Conservation (phyloP, 53 echinoderm and acorn worm genomes). For the Luidia sarsii region DNA sequence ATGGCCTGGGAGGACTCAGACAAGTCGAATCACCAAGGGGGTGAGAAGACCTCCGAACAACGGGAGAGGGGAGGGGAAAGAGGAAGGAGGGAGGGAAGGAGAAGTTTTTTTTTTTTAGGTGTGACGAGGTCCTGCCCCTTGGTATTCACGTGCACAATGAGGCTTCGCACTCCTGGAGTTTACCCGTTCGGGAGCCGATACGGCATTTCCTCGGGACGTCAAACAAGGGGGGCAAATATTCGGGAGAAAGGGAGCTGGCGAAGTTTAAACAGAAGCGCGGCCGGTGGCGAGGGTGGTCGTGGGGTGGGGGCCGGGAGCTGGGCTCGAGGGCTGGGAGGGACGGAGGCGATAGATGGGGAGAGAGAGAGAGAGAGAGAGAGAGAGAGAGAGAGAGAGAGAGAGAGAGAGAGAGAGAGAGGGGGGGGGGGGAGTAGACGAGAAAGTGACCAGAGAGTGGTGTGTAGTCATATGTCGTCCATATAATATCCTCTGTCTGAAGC, state of each 20-base stretch:
- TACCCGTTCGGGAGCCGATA: constrained; percentile 44
- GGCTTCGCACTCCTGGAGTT: constrained; percentile 40
- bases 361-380: too few species aligned
- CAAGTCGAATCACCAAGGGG: not conserved
- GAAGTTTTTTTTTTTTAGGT: too few species aligned
- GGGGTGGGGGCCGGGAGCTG: not conserved
- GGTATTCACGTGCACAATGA: constrained; percentile 18
- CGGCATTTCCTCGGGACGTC: constrained; percentile 35
- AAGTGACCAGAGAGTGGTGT: too few species aligned
- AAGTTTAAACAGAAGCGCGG: constrained; percentile 15
- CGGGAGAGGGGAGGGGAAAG: too few species aligned
- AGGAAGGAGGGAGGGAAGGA: too few species aligned
- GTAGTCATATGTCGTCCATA: too few species aligned
- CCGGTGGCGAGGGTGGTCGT: not conserved
- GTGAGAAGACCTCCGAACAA: not conserved
- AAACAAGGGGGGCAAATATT: constrained; percentile 24
- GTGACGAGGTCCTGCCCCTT: too few species aligned
- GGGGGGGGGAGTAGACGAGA: not conserved
- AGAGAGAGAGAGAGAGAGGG: not conserved
- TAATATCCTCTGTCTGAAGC: too few species aligned
- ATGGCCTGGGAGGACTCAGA: too few species aligned
- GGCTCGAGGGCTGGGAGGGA: not conserved
- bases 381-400: not conserved
- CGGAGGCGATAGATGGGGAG: too few species aligned
- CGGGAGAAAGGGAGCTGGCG: constrained; percentile 8